phyloP scores from a whole-genome alignment of 2,888 invertebrate genomes.

The Gryllus longicercus region DNA sequence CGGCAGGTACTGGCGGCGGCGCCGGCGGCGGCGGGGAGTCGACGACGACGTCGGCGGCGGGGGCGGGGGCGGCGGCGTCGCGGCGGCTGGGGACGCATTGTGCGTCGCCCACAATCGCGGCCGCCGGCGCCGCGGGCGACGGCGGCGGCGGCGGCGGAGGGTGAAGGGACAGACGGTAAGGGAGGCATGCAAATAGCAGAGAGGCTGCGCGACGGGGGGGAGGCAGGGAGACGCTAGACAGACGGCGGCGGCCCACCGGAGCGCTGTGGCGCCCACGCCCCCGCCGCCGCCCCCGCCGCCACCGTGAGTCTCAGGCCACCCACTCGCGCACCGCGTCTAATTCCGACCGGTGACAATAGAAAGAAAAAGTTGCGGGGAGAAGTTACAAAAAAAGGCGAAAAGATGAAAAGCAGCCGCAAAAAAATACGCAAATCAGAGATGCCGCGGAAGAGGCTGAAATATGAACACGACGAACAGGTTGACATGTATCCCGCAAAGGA shows the following conservation, averaged over 20 bases:
- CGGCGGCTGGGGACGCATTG: not conserved
- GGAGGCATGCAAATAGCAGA: too few species aligned
- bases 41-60: conserved; percentile 19
- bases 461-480: not conserved
- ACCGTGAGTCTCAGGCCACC: too few species aligned
- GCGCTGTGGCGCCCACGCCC: too few species aligned
- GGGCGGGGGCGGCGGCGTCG: not conserved
- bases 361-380: not conserved
- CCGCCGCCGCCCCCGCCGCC: too few species aligned
- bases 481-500: not conserved
- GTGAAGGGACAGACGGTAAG: too few species aligned
- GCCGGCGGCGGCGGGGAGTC: not conserved
- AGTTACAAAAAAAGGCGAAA: not conserved
- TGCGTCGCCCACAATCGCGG: conserved; percentile 5
- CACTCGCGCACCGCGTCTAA: not conserved
- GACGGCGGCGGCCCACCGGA: too few species aligned
- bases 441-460: not conserved
- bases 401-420: not conserved
- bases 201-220: too few species aligned
- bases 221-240: too few species aligned
- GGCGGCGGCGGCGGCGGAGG: not conserved
- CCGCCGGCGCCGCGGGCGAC: conserved; percentile 17
- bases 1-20: not conserved
- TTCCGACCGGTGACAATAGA: not conserved
- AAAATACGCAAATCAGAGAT: not conserved